Evolutionary conservation across 2,888 invertebrate genomes (phyloP).

Genomic region (Strigamia crassipes): DNA sequence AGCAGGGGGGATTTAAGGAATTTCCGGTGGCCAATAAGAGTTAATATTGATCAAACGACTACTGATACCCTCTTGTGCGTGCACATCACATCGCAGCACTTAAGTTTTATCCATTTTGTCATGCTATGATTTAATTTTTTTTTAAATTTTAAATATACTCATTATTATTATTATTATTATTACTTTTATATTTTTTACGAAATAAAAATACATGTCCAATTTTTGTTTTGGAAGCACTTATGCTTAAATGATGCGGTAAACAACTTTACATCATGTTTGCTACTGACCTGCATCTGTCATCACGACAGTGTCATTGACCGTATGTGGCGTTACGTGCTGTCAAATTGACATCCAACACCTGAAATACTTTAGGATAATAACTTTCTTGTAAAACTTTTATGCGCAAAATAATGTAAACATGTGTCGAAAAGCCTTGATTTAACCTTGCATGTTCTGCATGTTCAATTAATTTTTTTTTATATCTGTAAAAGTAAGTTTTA

Average conservation of each 20-base stretch:
- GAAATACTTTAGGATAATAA: background rate
- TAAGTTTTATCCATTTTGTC: background rate
- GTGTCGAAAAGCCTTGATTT: background rate
- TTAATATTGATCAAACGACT: slow-evolving; percentile 5
- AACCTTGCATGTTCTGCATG: slow-evolving; percentile 17
- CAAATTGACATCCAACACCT: slow-evolving; percentile 24
- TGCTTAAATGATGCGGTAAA: slow-evolving; percentile 22
- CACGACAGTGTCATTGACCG: slow-evolving; percentile 22
- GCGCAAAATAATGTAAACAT: background rate
- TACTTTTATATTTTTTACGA: background rate
- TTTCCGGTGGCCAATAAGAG: slow-evolving; percentile 5
- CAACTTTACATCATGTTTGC: slow-evolving; percentile 20
- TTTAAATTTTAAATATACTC: background rate
- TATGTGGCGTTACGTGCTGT: slow-evolving; percentile 11
- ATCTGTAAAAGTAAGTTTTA: background rate
- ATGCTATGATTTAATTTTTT: background rate
- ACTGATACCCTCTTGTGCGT: background rate
- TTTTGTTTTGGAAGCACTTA: background rate
- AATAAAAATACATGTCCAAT: background rate
- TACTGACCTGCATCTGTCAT: slow-evolving; percentile 23
- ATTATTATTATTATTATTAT: background rate
- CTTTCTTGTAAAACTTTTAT: background rate
- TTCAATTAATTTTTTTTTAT: background rate
- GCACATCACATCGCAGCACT: background rate
- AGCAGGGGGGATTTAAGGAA: slow-evolving; percentile 26